Percentiles rank a stretch among this genome's conserved stretches.
These are phyloP conservation scores for Sitta carolinensis DNA, from an alignment of 2,797 vertebrate species.

Conservation along the genomic window DNA sequence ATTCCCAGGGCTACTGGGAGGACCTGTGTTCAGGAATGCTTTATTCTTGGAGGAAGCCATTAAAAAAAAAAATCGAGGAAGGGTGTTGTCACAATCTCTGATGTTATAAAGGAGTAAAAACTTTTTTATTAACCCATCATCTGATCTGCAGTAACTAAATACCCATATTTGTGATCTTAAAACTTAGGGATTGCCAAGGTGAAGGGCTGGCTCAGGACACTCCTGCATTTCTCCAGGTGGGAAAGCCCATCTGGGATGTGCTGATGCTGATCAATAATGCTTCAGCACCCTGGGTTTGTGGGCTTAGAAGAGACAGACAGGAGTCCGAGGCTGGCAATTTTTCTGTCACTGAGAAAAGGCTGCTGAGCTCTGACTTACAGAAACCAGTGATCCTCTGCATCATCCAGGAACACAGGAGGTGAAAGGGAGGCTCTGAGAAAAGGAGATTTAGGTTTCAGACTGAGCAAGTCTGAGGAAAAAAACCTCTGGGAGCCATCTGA, in stretches of 20 bases:
- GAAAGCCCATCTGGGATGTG: neutral
- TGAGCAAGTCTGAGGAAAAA: neutral
- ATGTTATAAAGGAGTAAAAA: neutral
- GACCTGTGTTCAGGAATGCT: conserved; percentile 11
- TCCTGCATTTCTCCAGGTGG: neutral
- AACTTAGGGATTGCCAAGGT: rapidly evolving
- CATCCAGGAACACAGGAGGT: neutral
- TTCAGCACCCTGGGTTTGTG: neutral
- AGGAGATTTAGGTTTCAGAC: neutral
- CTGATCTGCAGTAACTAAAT: neutral
- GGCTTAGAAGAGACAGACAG: neutral
- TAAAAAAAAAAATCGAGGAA: neutral
- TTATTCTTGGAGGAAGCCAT: conserved; percentile 32
- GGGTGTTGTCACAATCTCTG: neutral
- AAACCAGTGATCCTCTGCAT: neutral
- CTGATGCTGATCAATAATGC: neutral
- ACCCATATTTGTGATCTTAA: neutral
- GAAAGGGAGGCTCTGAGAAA: neutral
- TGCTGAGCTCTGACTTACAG: neutral
- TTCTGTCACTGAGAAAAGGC: neutral
- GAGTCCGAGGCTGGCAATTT: neutral
- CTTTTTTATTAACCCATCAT: neutral
- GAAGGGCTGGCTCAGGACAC: neutral
- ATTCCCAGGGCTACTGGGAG: conserved; percentile 22
- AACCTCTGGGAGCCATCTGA: neutral